Percentiles rank a stretch among this genome's conserved stretches.
These are phyloP conservation scores for Pecten maximus DNA, from an alignment of 2,888 invertebrate species.

Conservation along the genomic window DNA sequence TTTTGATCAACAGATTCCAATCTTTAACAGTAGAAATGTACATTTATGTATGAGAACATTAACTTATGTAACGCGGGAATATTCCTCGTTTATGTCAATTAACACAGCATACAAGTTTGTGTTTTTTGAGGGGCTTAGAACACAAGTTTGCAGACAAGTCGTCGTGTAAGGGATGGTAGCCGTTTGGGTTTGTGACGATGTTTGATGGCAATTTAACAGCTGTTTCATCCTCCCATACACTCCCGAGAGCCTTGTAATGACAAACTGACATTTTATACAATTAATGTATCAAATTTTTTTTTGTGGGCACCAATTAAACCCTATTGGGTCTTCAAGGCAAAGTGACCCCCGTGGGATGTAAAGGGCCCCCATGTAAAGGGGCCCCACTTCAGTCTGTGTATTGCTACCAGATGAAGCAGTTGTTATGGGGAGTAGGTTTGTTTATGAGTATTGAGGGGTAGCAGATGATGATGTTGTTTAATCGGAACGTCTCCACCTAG, in stretches of 20 bases:
- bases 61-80: not conserved
- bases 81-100: not conserved
- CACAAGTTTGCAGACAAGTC: not conserved
- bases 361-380: too few species aligned
- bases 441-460: not conserved
- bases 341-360: not conserved
- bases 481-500: not conserved
- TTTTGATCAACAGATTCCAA: not conserved
- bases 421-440: not conserved
- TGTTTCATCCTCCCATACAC: conserved; percentile 14
- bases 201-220: not conserved
- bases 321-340: not conserved
- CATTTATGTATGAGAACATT: not conserved
- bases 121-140: not conserved
- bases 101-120: not conserved
- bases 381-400: not conserved
- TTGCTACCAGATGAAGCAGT: not conserved
- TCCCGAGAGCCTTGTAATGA: not conserved
- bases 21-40: not conserved
- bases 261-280: not conserved
- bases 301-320: conserved; percentile 9
- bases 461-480: not conserved
- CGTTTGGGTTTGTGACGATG: not conserved
- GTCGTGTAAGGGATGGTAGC: not conserved
- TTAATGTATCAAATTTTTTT: not conserved